Evolutionary conservation across 2,888 invertebrate species (phyloP), one percentile per base, ranked within the genome.

Genomic region (Andrena camellia): DNA sequence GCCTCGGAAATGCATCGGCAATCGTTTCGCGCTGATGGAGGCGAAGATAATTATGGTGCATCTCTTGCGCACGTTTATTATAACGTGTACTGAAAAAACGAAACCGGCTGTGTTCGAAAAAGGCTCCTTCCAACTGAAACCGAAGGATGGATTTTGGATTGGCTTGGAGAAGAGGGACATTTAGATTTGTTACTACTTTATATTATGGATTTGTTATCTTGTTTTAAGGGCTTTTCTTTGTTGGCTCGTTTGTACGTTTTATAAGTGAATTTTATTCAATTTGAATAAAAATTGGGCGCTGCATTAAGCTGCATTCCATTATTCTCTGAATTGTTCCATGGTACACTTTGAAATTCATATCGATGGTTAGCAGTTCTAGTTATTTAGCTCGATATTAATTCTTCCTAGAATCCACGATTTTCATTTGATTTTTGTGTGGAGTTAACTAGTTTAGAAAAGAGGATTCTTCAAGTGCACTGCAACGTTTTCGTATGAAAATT

Each of bases 31-130:
- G 10, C 48, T 92, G 17, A 91, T 92, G 91, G 91, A 91, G 64
- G 82, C 86, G 0, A 92, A 92, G 64, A 67, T 90, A 10, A 8
- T 91, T 31, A 59, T 91, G 35, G 70, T 76, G 10, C 57, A 86
- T 68, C 76, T 90, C 2, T 54, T 90, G 63, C 73, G 66, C 1
- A 86, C 73, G 57, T 90, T 90, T 59, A 23, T 57, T 1, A 2
- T 90, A 2, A 88, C 83, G 3, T 94, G 92, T 42, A 92, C 92
- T 17, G 90, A 92, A 5, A 94, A 94, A 81, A 95, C 95, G 0
- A 31, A 81, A 0, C 95, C 95, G 0, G 87, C 95, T 1, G 83
- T 84, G 1, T 87, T 70, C 35, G 8, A 26, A 4, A 81, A 70
- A 17, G 73, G 66, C 1, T 57, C 62, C 0, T 76, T 90, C 23